These are phyloP conservation scores for Agrotis segetum DNA, from an alignment of 2,888 invertebrate genomes.

Conservation along the genomic window DNA sequence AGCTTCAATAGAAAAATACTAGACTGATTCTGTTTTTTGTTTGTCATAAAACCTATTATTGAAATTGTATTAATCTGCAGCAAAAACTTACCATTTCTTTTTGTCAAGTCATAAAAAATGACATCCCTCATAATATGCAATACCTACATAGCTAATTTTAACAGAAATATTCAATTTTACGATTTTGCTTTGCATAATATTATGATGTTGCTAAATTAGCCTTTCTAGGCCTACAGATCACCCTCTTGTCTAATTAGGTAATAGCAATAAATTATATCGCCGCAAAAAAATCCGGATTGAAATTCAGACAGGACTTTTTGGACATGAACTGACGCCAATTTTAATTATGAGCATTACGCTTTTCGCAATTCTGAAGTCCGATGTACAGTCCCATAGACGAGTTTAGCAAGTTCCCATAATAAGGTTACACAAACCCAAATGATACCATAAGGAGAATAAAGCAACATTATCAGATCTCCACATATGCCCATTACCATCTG, in stretches of 20 bases:
- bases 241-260: too few species aligned
- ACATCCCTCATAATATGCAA: too few species aligned
- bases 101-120: neutral
- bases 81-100: neutral
- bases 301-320: neutral
- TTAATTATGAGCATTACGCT: neutral
- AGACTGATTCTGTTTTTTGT: neutral
- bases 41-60: neutral
- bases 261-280: neutral
- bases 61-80: neutral
- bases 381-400: neutral
- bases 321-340: too few species aligned
- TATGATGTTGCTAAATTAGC: too few species aligned
- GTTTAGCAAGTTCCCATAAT: slow-evolving; percentile 12
- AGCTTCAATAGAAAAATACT: neutral
- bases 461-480: slow-evolving; percentile 51
- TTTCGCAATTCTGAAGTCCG: neutral
- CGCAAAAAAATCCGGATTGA: neutral
- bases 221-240: too few species aligned
- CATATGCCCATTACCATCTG: slow-evolving; percentile 53
- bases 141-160: neutral
- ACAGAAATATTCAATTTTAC: neutral
- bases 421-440: slow-evolving; percentile 15
- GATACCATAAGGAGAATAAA: slow-evolving; percentile 44
- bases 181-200: too few species aligned